Base-by-base conservation (phyloP, 2,888 invertebrate species). In the Pseudococcus viburni region DNA sequence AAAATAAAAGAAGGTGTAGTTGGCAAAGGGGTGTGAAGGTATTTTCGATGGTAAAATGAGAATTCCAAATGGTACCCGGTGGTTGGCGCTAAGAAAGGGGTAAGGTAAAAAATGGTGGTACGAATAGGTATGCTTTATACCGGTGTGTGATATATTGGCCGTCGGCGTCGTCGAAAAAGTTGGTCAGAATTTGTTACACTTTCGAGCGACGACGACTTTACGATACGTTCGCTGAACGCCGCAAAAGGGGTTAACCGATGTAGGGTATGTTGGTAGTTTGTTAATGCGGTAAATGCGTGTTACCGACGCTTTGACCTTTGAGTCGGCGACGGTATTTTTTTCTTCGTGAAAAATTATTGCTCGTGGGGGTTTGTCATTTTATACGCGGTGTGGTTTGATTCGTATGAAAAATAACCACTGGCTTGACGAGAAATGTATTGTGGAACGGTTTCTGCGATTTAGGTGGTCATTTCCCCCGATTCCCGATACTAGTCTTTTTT, bases 141-240 rank as follows among this genome's bases (percentile, higher is more conserved):
- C 5, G 15, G 12, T 7, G 22, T 8, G 64, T 64, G 73, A 73
- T 39, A 73, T 73, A 73, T 73, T 73, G 33, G 73, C 33, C 15
- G 33, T 73, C 33, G 73, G 17, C 73, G 73, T 8, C 22, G 22
- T 22, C 73, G 73, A 73, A 73, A 73, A 73, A 73, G 33, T 73
- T 73, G 73, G 73, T 73, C 73, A 73, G 33, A 73, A 73, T 73
- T 73, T 73, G 73, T 73, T 73, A 73, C 73, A 73, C 33, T 73
- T 73, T 73, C 33, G 19, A 64, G 12, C 64, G 11, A 22, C 64
- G 64, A 64, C 22, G 64, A 64, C 64, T 22, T 22, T 55, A 17
- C 64, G 22, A 64, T 11, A 15, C 19, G 59, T 59, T 19, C 0
- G 15, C 17, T 59, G n/a, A 59, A 59, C 7, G 59, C 6, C 22